phyloP scores from a whole-genome alignment of 2,797 vertebrate species.

The Delichon dasypus region DNA sequence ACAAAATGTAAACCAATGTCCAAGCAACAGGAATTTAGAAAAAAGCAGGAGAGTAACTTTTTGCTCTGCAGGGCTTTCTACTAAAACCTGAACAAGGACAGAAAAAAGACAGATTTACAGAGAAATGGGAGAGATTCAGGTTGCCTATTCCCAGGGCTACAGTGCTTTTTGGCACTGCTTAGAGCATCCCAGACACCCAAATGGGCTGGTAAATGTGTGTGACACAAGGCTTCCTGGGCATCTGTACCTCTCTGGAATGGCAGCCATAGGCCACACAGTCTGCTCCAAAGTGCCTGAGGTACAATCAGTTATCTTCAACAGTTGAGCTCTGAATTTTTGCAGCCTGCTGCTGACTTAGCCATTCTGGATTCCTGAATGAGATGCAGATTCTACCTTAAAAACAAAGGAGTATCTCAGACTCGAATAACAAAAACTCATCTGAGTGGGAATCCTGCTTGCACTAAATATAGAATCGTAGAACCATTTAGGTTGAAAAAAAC shows the following conservation, averaged over 20 bases:
- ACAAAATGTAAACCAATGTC: neutral
- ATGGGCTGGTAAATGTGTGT: neutral
- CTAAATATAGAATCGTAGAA: neutral
- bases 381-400: neutral
- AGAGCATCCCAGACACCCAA: neutral
- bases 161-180: neutral
- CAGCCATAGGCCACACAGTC: neutral
- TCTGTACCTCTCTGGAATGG: neutral
- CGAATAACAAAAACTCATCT: neutral
- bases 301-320: neutral
- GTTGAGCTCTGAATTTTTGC: neutral
- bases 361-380: neutral
- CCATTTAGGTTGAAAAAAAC: neutral
- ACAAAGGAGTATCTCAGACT: neutral
- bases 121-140: neutral
- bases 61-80: neutral
- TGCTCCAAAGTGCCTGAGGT: neutral
- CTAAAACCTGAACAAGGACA: neutral
- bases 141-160: neutral
- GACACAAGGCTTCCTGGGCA: neutral
- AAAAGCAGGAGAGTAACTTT: neutral
- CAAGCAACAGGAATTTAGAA: neutral
- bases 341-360: neutral
- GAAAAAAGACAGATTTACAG: neutral
- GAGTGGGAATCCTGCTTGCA: neutral